phyloP scores from a whole-genome alignment of 2,888 invertebrate species.

The Poecilobothrus nobilitatus region DNA sequence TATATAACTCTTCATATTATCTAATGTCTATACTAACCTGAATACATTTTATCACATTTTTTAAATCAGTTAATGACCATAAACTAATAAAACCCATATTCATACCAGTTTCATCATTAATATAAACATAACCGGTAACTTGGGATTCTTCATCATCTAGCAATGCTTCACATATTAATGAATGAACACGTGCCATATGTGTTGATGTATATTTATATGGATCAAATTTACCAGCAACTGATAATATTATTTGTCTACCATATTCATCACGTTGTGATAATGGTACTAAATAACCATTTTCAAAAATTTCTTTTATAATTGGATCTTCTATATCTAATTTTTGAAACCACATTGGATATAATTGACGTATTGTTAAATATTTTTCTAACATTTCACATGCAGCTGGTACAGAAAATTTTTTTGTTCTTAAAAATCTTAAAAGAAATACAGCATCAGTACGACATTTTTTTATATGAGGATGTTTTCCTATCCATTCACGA shows the following conservation, averaged over 20 bases:
- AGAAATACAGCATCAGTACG: conserved; percentile 76
- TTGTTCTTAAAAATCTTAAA: conserved; percentile 73
- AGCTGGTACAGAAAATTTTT: conserved; percentile 78
- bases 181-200: conserved; percentile 78
- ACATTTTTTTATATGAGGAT: conserved; percentile 72
- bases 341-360: conserved; percentile 80
- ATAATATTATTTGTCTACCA: conserved; percentile 70
- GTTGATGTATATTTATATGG: conserved; percentile 67
- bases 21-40: conserved; percentile 58
- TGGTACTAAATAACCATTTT: conserved; percentile 69
- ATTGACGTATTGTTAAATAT: conserved; percentile 74
- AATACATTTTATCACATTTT: conserved; percentile 67
- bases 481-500: conserved; percentile 74
- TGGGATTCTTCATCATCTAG: conserved; percentile 79
- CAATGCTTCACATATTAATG: conserved; percentile 73
- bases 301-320: conserved; percentile 68
- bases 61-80: conserved; percentile 71
- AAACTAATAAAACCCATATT: conserved; percentile 75
- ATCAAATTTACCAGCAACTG: conserved; percentile 71
- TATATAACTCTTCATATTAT: conserved; percentile 1
- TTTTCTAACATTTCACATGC: conserved; percentile 82
- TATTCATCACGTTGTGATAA: conserved; percentile 62
- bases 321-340: conserved; percentile 72
- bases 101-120: conserved; percentile 74
- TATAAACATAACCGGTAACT: conserved; percentile 74